Conservation (phyloP, 1,140 invertebrate species). For the Lycorma delicatula region DNA sequence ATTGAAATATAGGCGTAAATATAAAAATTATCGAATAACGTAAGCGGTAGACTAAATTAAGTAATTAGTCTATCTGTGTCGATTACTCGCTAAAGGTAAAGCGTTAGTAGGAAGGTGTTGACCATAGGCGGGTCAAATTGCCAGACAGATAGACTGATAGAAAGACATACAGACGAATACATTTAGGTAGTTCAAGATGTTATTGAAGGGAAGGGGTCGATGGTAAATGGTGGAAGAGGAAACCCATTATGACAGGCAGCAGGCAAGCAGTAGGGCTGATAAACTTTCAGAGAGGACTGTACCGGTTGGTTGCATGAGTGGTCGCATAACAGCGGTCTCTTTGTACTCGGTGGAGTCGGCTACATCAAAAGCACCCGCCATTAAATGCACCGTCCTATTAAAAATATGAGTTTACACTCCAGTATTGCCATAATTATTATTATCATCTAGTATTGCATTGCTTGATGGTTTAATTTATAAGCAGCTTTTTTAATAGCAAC, state of each 20-base stretch:
- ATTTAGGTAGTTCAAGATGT: too few relatives aligned
- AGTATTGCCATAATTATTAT: conserved; percentile 1
- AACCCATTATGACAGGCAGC: background rate
- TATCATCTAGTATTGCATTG: background rate
- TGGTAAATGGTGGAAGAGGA: background rate
- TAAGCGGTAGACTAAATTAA: too few relatives aligned
- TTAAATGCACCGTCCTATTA: conserved; percentile 5
- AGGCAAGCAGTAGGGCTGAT: background rate
- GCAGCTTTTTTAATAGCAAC: background rate
- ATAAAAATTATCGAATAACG: too few relatives aligned
- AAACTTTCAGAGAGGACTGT: background rate
- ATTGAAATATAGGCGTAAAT: too few relatives aligned
- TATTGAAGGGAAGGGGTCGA: too few relatives aligned
- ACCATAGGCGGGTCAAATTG: too few relatives aligned
- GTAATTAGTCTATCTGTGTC: too few relatives aligned
- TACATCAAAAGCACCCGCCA: background rate
- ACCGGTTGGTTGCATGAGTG: too few relatives aligned
- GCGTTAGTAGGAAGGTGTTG: too few relatives aligned
- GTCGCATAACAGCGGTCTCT: background rate
- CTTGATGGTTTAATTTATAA: conserved; percentile 1
- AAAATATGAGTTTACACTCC: conserved; percentile 6
- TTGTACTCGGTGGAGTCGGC: background rate
- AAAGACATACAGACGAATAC: too few relatives aligned
- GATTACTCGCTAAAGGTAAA: too few relatives aligned
- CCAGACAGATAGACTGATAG: too few relatives aligned